Conservation (phyloP, 2,888 invertebrate genomes). For the Ptychoptera albimana region DNA sequence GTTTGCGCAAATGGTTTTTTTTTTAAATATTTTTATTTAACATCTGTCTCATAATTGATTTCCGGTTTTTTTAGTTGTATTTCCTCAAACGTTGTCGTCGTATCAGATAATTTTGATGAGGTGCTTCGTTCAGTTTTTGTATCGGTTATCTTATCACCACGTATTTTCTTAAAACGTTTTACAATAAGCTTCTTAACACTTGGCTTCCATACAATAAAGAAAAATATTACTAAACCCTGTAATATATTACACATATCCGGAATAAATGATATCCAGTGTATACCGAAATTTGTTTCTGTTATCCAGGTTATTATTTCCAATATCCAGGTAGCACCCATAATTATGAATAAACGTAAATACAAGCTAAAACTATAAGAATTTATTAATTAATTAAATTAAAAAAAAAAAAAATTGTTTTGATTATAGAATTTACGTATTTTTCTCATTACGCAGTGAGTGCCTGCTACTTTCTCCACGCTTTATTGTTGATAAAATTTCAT, state of each 20-base stretch:
- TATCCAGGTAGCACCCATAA: conserved; percentile 66
- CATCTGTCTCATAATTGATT: too few relatives aligned
- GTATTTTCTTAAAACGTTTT: not conserved
- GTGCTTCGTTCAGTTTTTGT: too few relatives aligned
- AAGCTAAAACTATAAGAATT: not conserved
- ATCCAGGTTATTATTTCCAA: conserved; percentile 53
- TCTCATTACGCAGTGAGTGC: conserved; percentile 22
- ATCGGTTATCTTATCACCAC: too few relatives aligned
- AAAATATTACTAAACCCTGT: conserved; percentile 27
- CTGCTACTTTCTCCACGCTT: conserved; percentile 23
- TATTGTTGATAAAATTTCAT: conserved; percentile 25
- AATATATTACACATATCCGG: conserved; percentile 33
- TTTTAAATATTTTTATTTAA: too few relatives aligned
- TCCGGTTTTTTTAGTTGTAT: too few relatives aligned
- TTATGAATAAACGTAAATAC: conserved; percentile 23
- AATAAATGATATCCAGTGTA: conserved; percentile 12
- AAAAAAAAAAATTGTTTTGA: too few relatives aligned
- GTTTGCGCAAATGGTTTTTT: too few relatives aligned
- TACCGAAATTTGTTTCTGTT: conserved; percentile 19
- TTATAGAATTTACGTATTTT: conserved; percentile 26
- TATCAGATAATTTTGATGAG: too few relatives aligned
- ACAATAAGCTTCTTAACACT: not conserved
- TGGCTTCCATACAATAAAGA: not conserved
- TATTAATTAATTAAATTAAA: too few relatives aligned
- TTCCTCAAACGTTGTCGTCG: too few relatives aligned